Conservation (phyloP, 2,888 invertebrate genomes). For the Parnassius apollo region DNA sequence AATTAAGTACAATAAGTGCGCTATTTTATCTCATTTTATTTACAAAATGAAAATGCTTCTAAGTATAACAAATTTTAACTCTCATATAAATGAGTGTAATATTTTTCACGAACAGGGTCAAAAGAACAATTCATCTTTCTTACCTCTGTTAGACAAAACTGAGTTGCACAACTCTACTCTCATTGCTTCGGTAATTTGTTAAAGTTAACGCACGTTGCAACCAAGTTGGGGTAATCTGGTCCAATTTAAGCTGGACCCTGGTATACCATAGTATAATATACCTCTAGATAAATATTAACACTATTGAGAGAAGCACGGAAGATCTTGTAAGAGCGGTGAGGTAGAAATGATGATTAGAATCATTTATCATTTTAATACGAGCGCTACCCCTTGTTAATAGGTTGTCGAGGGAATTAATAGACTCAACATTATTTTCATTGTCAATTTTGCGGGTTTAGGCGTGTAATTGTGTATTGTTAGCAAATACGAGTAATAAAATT, state of each 20-base stretch:
- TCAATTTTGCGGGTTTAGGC: constrained; percentile 67
- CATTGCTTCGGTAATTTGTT: constrained; percentile 73
- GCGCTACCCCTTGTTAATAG: constrained; percentile 71
- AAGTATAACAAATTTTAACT: constrained; percentile 22
- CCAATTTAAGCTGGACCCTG: constrained; percentile 46
- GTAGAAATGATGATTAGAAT: constrained; percentile 68
- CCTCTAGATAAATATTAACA: constrained; percentile 11
- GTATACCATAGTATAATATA: constrained; percentile 13
- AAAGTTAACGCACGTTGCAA: constrained; percentile 69
- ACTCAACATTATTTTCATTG: constrained; percentile 73
- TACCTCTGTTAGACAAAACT: constrained; percentile 49
- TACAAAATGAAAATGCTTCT: constrained; percentile 3
- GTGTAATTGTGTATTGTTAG: constrained; percentile 32
- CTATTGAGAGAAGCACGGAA: constrained; percentile 26
- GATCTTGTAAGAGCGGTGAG: constrained; percentile 42
- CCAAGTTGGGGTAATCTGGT: constrained; percentile 58
- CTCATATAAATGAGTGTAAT: constrained; percentile 44
- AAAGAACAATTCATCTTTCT: constrained; percentile 67
- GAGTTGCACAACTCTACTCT: constrained; percentile 58
- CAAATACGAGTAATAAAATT: constrained; percentile 9
- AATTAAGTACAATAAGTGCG: background rate
- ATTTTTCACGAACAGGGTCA: constrained; percentile 63
- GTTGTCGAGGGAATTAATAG: constrained; percentile 73
- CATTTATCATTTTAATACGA: constrained; percentile 79
- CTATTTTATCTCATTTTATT: background rate